Conservation (phyloP, 2,797 vertebrate genomes). For the Manis javanica region DNA sequence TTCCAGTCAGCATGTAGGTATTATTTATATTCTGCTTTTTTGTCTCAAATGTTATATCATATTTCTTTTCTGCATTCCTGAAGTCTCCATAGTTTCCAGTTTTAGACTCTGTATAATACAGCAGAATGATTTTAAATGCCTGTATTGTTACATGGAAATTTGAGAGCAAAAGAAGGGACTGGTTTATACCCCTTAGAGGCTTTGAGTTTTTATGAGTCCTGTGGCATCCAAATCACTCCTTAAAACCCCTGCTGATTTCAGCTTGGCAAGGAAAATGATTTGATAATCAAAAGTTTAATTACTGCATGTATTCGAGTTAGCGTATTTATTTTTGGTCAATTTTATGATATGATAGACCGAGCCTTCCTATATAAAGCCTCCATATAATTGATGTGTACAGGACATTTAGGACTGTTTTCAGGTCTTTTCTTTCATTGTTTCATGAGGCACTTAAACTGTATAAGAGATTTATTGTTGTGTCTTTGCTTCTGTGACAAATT, state of each 20-base stretch:
- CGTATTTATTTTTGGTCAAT: constrained; percentile 40
- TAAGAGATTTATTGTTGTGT: constrained; percentile 60
- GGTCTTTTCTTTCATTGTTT: constrained; percentile 69
- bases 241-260: constrained; percentile 34
- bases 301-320: background rate
- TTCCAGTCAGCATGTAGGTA: background rate
- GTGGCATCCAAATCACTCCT: background rate
- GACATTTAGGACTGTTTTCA: constrained; percentile 37
- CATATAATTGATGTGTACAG: background rate
- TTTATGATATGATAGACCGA: constrained; percentile 23
- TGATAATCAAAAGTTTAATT: constrained; percentile 31
- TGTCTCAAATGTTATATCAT: background rate
- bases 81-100: background rate
- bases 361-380: background rate
- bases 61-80: background rate
- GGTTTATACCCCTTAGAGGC: background rate
- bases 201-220: constrained; percentile 22
- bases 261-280: background rate
- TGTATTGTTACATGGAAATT: constrained; percentile 9
- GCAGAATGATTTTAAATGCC: constrained; percentile 11
- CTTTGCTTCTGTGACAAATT: constrained; percentile 66
- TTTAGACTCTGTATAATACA: background rate
- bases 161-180: constrained; percentile 37
- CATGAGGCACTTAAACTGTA: constrained; percentile 62
- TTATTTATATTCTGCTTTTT: background rate